Conservation (phyloP, 2,888 invertebrate species). For the Aleiodes alternator region DNA sequence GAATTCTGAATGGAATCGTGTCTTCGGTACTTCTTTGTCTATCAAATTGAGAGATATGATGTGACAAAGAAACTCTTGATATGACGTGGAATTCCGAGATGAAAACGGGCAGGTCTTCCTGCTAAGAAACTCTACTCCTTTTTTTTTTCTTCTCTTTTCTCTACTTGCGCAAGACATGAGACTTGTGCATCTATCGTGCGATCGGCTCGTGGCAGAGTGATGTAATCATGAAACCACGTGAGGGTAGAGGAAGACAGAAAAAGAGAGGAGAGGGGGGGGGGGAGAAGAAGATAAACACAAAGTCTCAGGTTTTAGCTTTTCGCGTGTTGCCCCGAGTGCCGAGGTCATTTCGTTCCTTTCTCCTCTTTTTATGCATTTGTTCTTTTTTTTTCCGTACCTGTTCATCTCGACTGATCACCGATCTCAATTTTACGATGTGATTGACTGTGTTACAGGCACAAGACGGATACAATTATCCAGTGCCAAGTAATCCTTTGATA, state of each 20-base stretch:
- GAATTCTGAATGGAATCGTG: neutral
- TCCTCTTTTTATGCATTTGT: slow-evolving; percentile 31
- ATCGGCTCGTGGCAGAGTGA: slow-evolving; percentile 48
- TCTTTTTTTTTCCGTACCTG: neutral
- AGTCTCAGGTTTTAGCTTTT: slow-evolving; percentile 25
- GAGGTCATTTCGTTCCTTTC: slow-evolving; percentile 25
- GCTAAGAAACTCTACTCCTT: slow-evolving; percentile 28
- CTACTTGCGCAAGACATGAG: slow-evolving; percentile 39
- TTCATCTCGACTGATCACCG: slow-evolving; percentile 1
- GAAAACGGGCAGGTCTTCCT: slow-evolving; percentile 31
- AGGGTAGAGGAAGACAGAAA: slow-evolving; percentile 33
- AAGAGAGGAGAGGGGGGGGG: slow-evolving; percentile 24
- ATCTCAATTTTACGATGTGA: neutral
- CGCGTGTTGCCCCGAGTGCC: slow-evolving; percentile 23
- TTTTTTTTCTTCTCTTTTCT: slow-evolving; percentile 26
- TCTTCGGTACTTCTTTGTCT: slow-evolving; percentile 24
- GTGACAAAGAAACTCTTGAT: slow-evolving; percentile 37
- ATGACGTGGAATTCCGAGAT: slow-evolving; percentile 47
- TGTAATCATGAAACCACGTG: slow-evolving; percentile 53
- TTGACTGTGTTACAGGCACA: slow-evolving; percentile 77
- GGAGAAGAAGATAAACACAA: slow-evolving; percentile 31
- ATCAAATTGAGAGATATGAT: slow-evolving; percentile 25
- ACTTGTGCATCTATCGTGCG: slow-evolving; percentile 48
- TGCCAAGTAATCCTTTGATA: slow-evolving; percentile 80
- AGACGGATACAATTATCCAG: slow-evolving; percentile 86